A percentile compares a stretch with the other conserved stretches of the same genome.
These are phyloP conservation scores for Rhopalosiphum nymphaeae DNA, from an alignment of 2,888 invertebrate species.

Conservation along the genomic window DNA sequence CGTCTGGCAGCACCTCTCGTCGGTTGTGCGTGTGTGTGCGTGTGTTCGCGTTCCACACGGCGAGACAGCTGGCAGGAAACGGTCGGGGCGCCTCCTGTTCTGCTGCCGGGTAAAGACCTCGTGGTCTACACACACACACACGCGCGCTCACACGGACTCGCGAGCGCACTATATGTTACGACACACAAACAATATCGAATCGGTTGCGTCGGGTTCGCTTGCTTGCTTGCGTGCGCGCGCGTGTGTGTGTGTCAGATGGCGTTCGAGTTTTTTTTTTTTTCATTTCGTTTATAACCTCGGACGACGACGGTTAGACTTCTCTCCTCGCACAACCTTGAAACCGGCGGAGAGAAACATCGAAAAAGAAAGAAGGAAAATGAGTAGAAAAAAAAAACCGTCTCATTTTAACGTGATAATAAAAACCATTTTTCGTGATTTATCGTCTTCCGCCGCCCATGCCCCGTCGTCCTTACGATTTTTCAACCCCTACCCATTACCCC, in stretches of 20 bases:
- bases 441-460: background rate
- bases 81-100: conserved; percentile 63
- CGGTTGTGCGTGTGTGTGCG: conserved; percentile 4
- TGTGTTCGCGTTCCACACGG: conserved; percentile 56
- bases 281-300: conserved; percentile 58
- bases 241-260: conserved; percentile 63
- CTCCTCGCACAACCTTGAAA: conserved; percentile 58
- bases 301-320: conserved; percentile 43
- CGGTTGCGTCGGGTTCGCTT: background rate
- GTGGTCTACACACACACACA: conserved; percentile 42
- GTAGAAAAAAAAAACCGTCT: background rate
- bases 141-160: background rate
- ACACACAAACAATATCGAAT: conserved; percentile 39
- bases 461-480: background rate
- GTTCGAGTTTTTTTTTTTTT: conserved; percentile 54
- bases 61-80: conserved; percentile 65
- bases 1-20: conserved; percentile 29
- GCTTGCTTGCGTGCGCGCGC: background rate
- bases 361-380: background rate
- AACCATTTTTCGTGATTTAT: conserved; percentile 30
- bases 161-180: background rate
- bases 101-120: conserved; percentile 62
- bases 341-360: background rate
- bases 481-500: background rate
- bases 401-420: background rate